phyloP scores from a whole-genome alignment of 2,113 vertebrate genomes.

The Mohoua ochrocephala region DNA sequence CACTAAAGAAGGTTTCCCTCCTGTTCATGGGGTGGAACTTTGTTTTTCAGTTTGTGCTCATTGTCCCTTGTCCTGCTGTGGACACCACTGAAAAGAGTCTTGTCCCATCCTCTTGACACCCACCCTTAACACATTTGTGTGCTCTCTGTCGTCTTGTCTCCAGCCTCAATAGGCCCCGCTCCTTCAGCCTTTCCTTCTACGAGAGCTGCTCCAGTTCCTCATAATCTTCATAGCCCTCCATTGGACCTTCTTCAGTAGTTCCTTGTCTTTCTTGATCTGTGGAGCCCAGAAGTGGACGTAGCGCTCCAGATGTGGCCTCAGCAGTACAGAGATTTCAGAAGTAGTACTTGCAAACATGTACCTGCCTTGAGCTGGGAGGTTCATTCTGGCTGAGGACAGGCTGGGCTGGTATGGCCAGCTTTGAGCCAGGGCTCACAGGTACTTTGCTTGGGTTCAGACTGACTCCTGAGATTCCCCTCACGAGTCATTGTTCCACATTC shows the following conservation, averaged over 20 bases:
- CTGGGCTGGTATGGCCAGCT: not conserved
- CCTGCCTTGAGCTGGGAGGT: not conserved
- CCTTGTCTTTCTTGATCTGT: not conserved
- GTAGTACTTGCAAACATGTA: not conserved
- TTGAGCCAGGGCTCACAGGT: not conserved
- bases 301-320: not conserved
- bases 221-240: not conserved
- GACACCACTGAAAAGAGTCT: not conserved
- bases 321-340: not conserved
- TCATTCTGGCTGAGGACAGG: not conserved
- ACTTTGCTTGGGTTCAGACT: not conserved
- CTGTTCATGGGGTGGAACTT: not conserved
- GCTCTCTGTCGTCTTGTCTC: not conserved
- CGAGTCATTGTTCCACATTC: not conserved
- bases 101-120: not conserved
- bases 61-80: not conserved
- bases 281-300: not conserved
- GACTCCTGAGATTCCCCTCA: not conserved
- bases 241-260: not conserved
- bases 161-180: not conserved
- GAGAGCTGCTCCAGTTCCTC: not conserved
- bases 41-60: not conserved
- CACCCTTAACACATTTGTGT: not conserved
- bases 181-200: not conserved
- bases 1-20: not conserved